A percentile compares a stretch with the other conserved stretches of the same genome.
phyloP scores from a whole-genome alignment of 64 coral and sea anemone species.

The Montipora efflorescens region DNA sequence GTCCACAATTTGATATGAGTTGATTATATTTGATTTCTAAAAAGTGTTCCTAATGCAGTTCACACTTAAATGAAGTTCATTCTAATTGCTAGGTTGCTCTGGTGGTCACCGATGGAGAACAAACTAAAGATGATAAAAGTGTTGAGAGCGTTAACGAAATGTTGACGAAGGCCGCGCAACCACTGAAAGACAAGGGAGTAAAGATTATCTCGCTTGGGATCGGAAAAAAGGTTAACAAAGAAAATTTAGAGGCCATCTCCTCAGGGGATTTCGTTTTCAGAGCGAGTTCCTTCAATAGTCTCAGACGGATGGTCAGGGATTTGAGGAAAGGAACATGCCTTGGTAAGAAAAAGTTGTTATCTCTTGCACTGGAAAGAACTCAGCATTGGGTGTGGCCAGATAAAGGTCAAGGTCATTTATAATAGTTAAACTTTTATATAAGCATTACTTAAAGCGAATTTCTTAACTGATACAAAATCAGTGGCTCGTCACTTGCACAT shows the following conservation, averaged over 20 bases:
- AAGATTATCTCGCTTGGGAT: conserved; percentile 16
- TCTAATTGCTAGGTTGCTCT: conserved; percentile 7
- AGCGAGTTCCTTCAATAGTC: background rate
- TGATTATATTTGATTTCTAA: too few relatives aligned
- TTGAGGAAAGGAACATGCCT: conserved; percentile 18
- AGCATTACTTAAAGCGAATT: too few relatives aligned
- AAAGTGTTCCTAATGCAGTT: too few relatives aligned
- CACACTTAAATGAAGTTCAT: too few relatives aligned
- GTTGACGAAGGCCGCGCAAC: background rate
- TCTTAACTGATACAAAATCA: too few relatives aligned
- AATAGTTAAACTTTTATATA: too few relatives aligned
- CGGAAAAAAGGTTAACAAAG: background rate
- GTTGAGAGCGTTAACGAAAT: background rate
- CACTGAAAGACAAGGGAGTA: conserved; percentile 25
- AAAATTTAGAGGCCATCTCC: conserved; percentile 19
- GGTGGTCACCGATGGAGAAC: conserved; percentile 31
- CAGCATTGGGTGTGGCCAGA: too few relatives aligned
- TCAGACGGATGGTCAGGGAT: background rate
- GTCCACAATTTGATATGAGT: too few relatives aligned
- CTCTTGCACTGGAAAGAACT: background rate
- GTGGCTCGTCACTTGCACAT: too few relatives aligned
- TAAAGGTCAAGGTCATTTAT: too few relatives aligned
- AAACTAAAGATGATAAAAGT: background rate
- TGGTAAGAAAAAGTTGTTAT: background rate
- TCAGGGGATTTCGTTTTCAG: background rate